A percentile compares a stretch with the other conserved stretches of the same genome.
These are phyloP conservation scores for Oncorhynchus mykiss DNA, from an alignment of 2,113 vertebrate genomes.

Conservation along the genomic window DNA sequence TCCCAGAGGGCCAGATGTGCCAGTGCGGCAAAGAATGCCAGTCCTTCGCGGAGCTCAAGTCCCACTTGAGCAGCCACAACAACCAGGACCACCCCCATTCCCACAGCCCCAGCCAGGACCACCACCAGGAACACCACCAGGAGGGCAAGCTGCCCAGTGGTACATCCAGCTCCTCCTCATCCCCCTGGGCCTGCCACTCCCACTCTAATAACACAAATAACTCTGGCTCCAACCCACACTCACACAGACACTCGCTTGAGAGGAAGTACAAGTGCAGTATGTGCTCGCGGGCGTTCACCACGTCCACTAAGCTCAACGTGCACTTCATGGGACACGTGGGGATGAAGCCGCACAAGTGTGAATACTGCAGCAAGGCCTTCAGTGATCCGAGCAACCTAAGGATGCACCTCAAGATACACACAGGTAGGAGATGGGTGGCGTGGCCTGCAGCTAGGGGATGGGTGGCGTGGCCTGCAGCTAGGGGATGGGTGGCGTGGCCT, in stretches of 20 bases:
- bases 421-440: slow-evolving; percentile 73
- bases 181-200: slow-evolving; percentile 68
- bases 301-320: slow-evolving; percentile 95
- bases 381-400: slow-evolving; percentile 97
- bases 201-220: slow-evolving; percentile 44
- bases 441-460: neutral
- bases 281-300: slow-evolving; percentile 93
- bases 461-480: slow-evolving; percentile 71
- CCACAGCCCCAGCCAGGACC: slow-evolving; percentile 70
- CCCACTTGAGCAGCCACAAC: slow-evolving; percentile 87
- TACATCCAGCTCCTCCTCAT: slow-evolving; percentile 61
- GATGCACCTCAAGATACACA: slow-evolving; percentile 97
- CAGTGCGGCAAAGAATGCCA: slow-evolving; percentile 93
- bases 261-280: slow-evolving; percentile 95
- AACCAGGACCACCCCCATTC: slow-evolving; percentile 78
- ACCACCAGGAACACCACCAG: no score
- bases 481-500: slow-evolving; percentile 1
- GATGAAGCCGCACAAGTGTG: slow-evolving; percentile 97
- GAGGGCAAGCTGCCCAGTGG: slow-evolving; percentile 61
- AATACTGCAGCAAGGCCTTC: slow-evolving; percentile 99
- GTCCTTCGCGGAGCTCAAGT: slow-evolving; percentile 89
- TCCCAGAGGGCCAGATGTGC: slow-evolving; percentile 89
- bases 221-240: slow-evolving; percentile 8
- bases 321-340: slow-evolving; percentile 99
- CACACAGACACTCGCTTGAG: slow-evolving; percentile 70